Base-by-base conservation (phyloP, 92 coral and sea anemone species). In the Palythoa grandiflora region DNA sequence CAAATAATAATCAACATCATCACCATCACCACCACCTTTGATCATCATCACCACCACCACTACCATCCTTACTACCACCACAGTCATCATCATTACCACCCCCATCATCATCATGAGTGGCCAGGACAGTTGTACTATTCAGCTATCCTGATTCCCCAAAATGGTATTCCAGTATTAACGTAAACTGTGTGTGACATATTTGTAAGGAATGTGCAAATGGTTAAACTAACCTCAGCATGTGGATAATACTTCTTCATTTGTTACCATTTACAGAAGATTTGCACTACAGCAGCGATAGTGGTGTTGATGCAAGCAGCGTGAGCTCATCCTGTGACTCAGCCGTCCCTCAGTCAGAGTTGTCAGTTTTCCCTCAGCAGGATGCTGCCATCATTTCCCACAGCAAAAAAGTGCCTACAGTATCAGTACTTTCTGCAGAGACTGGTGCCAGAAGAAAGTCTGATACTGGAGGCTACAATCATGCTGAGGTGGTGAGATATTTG, bases 241-340 rank as follows among this genome's bases (percentile, higher is more conserved):
- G 1, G 7, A 44, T 44, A 44, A 3, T 44, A 44, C 6, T 44
- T 44, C 44, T 70, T 70, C 0, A 36, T 70, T 0, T 70, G 39
- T 70, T 70, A 68, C 38, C 13, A 1, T 6, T 21, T 48, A 6
- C 86, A 87, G 94, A 76, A 38, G 98, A 95, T 74, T 78, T 85
- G n/a, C 78, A 79, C 50, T 94, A 93, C 80, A 93, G 96, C 86
- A 95, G 98, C 90, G 98, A 95, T 77, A 93, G 98, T 91, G 98
- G 98, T 10, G 98, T 95, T 17, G 96, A 95, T 73, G 98, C 94
- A 11, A 91, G 86, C 78, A 95, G 96, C 38, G 91, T 93, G 55
- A 90, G 96, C 78, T 81, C 86, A 0, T 95, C 96, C 21, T 95
- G 94, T 79, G 96, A 93, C 65, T 83, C 93, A 12, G 94, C 88